Base-by-base conservation (phyloP, 1,140 invertebrate species). In the Onthophagus taurus region DNA sequence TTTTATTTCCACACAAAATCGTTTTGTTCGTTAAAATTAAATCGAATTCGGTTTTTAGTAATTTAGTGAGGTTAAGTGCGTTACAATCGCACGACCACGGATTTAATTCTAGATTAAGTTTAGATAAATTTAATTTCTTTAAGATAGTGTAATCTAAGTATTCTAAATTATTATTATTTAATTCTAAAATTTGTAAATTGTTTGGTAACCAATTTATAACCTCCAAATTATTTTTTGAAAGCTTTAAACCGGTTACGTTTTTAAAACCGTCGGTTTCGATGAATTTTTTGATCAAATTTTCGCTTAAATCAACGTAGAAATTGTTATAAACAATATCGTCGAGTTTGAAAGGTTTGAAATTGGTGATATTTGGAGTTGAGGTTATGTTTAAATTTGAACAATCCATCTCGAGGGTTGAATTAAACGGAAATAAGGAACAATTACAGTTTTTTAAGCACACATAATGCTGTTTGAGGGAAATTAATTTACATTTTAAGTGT, bases 301-400 rank as follows among this genome's bases (percentile, higher is more conserved):
- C 23, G 5, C 34, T 36, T 5, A 36, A n/a, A 20, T 36, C 34
- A n/a, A 36, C 17, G 17, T 13, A 4, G 6, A 36, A 20, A 20
- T 21, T 36, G 8, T 18, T 19, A 20, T 34, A 38, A 64, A 60
- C 64, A 64, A 66, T 70, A n/a, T n/a, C n/a, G n/a, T n/a, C n/a
- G n/a, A n/a, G n/a, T n/a, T n/a, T n/a, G n/a, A n/a, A n/a, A n/a
- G n/a, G n/a, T n/a, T n/a, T n/a, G n/a, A n/a, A n/a, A n/a, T n/a
- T n/a, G n/a, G n/a, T n/a, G n/a, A n/a, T n/a, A n/a, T n/a, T n/a
- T n/a, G n/a, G n/a, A n/a, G n/a, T n/a, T n/a, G n/a, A n/a, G n/a
- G n/a, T n/a, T n/a, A n/a, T n/a, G n/a, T n/a, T n/a, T n/a, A n/a
- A n/a, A n/a, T n/a, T n/a, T n/a, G n/a, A n/a, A n/a, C n/a, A n/a